These are phyloP conservation scores for Ardeotis arabs DNA, from an alignment of 2,113 vertebrate species.

Conservation along the genomic window DNA sequence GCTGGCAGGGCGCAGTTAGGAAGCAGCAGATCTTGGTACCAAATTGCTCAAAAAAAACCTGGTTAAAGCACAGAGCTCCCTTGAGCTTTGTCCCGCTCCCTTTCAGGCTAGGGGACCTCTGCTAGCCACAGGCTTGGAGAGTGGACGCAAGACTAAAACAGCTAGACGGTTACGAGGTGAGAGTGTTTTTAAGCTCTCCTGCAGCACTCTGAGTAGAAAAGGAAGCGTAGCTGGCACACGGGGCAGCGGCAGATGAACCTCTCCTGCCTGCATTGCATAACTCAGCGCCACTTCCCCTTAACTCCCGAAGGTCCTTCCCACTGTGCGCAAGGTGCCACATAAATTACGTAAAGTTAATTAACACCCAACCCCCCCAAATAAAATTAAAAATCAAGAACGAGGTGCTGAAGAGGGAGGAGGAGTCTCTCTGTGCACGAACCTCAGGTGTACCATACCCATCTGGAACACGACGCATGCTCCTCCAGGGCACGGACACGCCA, in stretches of 20 bases:
- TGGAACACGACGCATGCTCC: not conserved
- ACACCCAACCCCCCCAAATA: not conserved
- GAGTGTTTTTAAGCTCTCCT: not conserved
- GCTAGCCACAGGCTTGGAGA: not conserved
- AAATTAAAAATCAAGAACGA: not conserved
- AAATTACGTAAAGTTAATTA: not conserved
- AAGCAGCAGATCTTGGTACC: not conserved
- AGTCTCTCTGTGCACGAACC: not conserved
- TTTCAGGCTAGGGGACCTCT: not conserved
- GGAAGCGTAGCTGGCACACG: not conserved
- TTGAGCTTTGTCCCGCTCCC: not conserved
- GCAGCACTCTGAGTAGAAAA: not conserved
- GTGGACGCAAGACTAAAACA: not conserved
- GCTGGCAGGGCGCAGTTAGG: accelerated
- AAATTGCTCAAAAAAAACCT: not conserved
- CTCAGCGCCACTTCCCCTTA: not conserved
- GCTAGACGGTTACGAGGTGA: not conserved
- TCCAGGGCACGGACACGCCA: not conserved
- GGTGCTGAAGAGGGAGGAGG: not conserved
- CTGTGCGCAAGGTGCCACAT: not conserved
- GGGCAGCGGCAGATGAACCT: not conserved
- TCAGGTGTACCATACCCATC: not conserved
- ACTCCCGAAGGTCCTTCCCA: not conserved
- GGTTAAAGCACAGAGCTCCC: not conserved
- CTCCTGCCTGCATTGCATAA: not conserved